Evolutionary conservation across 2,888 invertebrate genomes (phyloP).

Genomic region (Coleophora flavipennella): DNA sequence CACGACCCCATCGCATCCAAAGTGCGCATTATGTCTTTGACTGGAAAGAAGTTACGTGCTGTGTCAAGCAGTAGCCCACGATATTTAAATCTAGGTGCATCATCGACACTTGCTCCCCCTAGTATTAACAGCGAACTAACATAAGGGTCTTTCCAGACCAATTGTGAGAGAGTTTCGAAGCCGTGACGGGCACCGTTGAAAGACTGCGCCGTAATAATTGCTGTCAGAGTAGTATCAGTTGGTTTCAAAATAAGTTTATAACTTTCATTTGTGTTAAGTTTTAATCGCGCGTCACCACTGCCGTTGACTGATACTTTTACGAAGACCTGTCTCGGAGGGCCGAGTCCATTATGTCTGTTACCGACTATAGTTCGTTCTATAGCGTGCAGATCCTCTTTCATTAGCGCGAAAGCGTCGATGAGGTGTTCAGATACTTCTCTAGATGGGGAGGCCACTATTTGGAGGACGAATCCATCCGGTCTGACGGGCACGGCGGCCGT

Average conservation of each 20-base stretch:
- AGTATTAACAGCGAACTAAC: conserved; percentile 75
- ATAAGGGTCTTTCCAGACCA: conserved; percentile 84
- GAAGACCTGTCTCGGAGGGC: conserved; percentile 52
- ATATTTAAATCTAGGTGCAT: conserved; percentile 83
- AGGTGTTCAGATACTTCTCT: conserved; percentile 49
- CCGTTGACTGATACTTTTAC: conserved; percentile 71
- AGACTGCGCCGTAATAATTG: conserved; percentile 76
- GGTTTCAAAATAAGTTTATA: conserved; percentile 76
- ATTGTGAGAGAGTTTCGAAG: conserved; percentile 83
- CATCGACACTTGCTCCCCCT: conserved; percentile 78
- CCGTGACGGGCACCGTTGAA: conserved; percentile 86
- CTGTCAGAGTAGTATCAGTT: conserved; percentile 64
- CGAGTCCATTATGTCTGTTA: conserved; percentile 29
- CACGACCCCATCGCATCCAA: conserved; percentile 91
- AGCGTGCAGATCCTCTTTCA: conserved; percentile 62
- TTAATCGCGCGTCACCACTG: conserved; percentile 68
- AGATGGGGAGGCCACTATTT: conserved; percentile 48
- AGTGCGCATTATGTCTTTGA: conserved; percentile 79
- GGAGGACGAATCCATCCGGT: conserved; percentile 63
- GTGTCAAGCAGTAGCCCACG: conserved; percentile 93
- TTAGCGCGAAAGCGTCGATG: conserved; percentile 60
- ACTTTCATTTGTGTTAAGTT: conserved; percentile 81
- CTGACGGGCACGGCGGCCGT: conserved; percentile 75
- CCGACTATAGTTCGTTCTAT: conserved; percentile 46
- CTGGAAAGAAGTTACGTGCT: conserved; percentile 89